Evolutionary conservation across 2,888 invertebrate genomes (phyloP), one percentile per base, ranked within the genome.

Genomic region (Melanotus villosus): DNA sequence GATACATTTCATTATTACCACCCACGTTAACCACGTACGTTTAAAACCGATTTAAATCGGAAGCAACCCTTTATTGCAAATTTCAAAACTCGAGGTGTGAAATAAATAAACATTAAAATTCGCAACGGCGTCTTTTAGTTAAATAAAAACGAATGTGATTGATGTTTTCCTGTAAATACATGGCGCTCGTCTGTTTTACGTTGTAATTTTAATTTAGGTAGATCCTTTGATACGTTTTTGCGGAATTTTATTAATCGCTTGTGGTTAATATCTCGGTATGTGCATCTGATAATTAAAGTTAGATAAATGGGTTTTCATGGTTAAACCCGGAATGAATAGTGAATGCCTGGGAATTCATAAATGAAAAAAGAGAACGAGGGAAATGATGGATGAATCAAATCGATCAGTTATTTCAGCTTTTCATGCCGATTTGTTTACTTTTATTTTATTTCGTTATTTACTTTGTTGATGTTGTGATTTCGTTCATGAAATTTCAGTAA

Each of bases 141-240:
- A 50, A 50, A 50, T 50, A 50, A 5, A n/a, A n/a, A n/a, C 32
- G 34, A 32, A 19, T 52, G 52, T 52, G 52, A 52, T 52, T 52
- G 52, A 52, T 52, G 52, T 52, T 52, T 50, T 52, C 52, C 52
- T 52, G 52, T 16, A 32, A 47, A 16, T 26, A n/a, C n/a, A 2
- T 19, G 7, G 38, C 38, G 38, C 14, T n/a, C 45, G 52, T 32
- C 52, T 52, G 34, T 10, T 52, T 19, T 23, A 23, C 23, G 47
- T 14, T 47, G 47, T 23, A 47, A 47, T 47, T 47, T 47, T 26
- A 47, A 47, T 47, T 12, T 23, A 5, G 12, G 1, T 14, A 47
- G 19, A 47, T 45, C 36, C 10, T 38, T 1, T 14, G 36, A 12
- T n/a, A 38, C 32, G 12, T n/a, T 6, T 14, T 9, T 9, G 7